Evolutionary conservation across 1,140 invertebrate genomes (phyloP).

Genomic region (Aethina tumida): DNA sequence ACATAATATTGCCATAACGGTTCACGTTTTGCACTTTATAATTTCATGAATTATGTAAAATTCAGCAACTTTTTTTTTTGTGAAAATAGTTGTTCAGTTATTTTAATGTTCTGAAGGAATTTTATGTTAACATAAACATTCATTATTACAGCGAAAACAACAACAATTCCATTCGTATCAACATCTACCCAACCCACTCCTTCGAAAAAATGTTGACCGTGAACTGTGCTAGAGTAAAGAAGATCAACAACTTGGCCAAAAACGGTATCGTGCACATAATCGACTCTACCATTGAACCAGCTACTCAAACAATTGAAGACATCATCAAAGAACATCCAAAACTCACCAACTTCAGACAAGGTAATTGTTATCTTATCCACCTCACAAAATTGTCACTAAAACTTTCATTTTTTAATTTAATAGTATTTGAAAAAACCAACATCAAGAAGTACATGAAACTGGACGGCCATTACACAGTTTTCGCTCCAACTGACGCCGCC

Average conservation of each 20-base stretch:
- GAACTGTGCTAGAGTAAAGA: constrained; percentile 43
- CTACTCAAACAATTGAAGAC: constrained; percentile 36
- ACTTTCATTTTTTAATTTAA: constrained; percentile 10
- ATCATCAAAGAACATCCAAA: constrained; percentile 33
- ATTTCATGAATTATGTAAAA: too few relatives aligned
- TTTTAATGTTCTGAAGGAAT: too few relatives aligned
- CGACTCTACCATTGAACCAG: constrained; percentile 48
- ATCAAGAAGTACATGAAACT: constrained; percentile 40
- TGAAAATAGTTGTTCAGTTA: too few relatives aligned
- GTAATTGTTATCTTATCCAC: constrained; percentile 16
- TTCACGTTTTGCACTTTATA: too few relatives aligned
- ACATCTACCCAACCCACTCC: constrained; percentile 44
- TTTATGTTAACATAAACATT: constrained; percentile 3
- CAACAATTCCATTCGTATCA: constrained; percentile 47
- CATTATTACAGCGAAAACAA: constrained; percentile 36
- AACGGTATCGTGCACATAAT: constrained; percentile 62
- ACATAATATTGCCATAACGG: too few relatives aligned
- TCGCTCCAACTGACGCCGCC: constrained; percentile 55
- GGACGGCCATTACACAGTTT: constrained; percentile 48
- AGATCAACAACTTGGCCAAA: constrained; percentile 42
- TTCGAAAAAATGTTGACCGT: constrained; percentile 39
- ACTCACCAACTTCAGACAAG: constrained; percentile 30
- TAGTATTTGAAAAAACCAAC: constrained; percentile 41
- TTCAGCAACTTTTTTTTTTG: too few relatives aligned
- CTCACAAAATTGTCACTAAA: neutral